These are phyloP conservation scores for Carlito syrichta DNA, from an alignment of 2,113 vertebrate genomes.

Conservation along the genomic window DNA sequence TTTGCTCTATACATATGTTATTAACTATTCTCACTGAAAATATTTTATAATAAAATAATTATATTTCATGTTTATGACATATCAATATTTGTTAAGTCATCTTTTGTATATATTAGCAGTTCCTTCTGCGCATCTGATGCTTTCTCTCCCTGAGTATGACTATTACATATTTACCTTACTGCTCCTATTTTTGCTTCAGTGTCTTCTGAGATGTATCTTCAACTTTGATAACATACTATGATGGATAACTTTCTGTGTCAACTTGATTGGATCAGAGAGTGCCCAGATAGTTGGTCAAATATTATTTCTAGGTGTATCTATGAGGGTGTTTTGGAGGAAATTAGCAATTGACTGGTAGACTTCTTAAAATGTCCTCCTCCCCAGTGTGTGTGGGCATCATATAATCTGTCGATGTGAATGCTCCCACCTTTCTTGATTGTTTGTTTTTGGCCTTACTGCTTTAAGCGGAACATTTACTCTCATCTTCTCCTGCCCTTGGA, in stretches of 20 bases:
- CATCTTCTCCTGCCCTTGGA: neutral
- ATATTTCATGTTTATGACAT: neutral
- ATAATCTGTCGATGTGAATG: neutral
- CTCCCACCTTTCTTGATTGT: neutral
- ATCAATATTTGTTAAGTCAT: neutral
- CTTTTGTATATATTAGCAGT: neutral
- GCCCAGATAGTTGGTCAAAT: neutral
- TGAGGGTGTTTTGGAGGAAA: neutral
- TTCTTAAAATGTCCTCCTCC: neutral
- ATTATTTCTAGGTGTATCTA: neutral
- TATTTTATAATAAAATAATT: neutral
- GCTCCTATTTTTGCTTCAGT: neutral
- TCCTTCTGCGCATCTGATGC: neutral
- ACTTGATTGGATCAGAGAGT: neutral
- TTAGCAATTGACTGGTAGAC: neutral
- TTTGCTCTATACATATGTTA: neutral
- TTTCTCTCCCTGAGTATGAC: neutral
- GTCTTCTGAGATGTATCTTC: neutral
- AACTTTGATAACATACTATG: neutral
- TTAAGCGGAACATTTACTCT: neutral
- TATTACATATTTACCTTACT: neutral
- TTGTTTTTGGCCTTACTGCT: neutral
- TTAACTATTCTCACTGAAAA: neutral
- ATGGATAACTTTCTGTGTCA: neutral
- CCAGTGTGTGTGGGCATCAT: neutral